Base-by-base conservation (phyloP, 2,888 invertebrate genomes). In the Apamea sordens region DNA sequence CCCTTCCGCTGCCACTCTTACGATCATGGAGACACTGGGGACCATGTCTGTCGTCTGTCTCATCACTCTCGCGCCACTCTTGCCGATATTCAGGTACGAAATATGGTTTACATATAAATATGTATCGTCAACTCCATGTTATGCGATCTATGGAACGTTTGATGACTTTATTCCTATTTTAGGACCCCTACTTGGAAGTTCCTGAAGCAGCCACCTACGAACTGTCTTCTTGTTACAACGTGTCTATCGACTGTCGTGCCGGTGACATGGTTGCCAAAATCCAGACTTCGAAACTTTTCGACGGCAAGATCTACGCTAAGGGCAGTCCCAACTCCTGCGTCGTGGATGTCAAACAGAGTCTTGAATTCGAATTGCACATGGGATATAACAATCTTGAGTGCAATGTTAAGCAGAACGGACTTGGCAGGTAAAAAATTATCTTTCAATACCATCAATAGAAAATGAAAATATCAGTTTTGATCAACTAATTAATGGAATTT, bases 281-380 rank as follows among this genome's bases (percentile, higher is more conserved):
- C 92, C 98, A 98, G 95, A 99, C 99, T 77, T 99, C 98, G 87
- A 99, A 98, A 95, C 97, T 99, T 80, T 99, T 99, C 97, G 98
- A 98, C 94, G 99, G 99, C 87, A 99, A 99, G 96, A 98, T 99
- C 88, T 99, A 99, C 96, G 99, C 99, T 83, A 99, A 99, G 95
- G 99, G 99, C 83, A 98, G 99, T 89, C 99, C 99, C 75, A 99
- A 99, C 95, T 98, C 99, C 47, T 99, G 99, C 94, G 98, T 99
- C 64, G 98, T 98, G 87, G 99, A 99, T 93, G 98, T 99, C 76
- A 98, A 98, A 91, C 98, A 98, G 92, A 98, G 98, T 85, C 96
- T 99, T 83, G 99, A 99, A 95, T 99, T 99, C 93, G 99, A 99
- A 94, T 97, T 99, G 88, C 98, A 98, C 90, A 99, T 99, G 98